phyloP scores from a whole-genome alignment of 23 tunicate genomes.

The Phallusia fumigata region DNA sequence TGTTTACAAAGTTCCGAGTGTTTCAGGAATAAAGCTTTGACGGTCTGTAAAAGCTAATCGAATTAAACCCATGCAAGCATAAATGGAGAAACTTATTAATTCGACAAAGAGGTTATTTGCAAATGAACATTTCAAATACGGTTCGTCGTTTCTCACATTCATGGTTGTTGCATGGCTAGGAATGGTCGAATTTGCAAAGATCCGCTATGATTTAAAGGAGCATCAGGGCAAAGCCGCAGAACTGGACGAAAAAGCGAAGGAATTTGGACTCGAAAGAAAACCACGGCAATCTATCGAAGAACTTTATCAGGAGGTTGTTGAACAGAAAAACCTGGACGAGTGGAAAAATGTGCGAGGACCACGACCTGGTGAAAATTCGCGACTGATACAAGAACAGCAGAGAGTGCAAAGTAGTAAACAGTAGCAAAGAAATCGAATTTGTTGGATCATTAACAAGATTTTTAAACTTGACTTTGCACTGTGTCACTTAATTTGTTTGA shows the following conservation, averaged over 20 bases:
- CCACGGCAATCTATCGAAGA: slow-evolving; percentile 34
- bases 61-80: neutral
- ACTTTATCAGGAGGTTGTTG: slow-evolving; percentile 35
- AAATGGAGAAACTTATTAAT: neutral
- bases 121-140: slow-evolving; percentile 32
- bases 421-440: neutral
- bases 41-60: too few relatives aligned
- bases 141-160: slow-evolving; percentile 48
- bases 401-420: slow-evolving; percentile 19
- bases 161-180: slow-evolving; percentile 58
- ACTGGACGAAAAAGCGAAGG: slow-evolving; percentile 40
- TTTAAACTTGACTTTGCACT: neutral
- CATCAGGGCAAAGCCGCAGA: slow-evolving; percentile 44
- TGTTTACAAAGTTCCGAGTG: too few relatives aligned
- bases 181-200: slow-evolving; percentile 58
- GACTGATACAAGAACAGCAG: slow-evolving; percentile 46
- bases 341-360: slow-evolving; percentile 83
- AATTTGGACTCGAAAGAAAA: slow-evolving; percentile 24
- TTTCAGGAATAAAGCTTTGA: too few relatives aligned
- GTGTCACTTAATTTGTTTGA: neutral
- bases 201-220: slow-evolving; percentile 66
- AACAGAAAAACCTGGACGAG: slow-evolving; percentile 47
- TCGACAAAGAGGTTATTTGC: neutral
- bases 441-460: neutral
- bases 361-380: slow-evolving; percentile 65